These are phyloP conservation scores for Caerostris darwini DNA, from an alignment of 1,140 invertebrate species.

Conservation along the genomic window DNA sequence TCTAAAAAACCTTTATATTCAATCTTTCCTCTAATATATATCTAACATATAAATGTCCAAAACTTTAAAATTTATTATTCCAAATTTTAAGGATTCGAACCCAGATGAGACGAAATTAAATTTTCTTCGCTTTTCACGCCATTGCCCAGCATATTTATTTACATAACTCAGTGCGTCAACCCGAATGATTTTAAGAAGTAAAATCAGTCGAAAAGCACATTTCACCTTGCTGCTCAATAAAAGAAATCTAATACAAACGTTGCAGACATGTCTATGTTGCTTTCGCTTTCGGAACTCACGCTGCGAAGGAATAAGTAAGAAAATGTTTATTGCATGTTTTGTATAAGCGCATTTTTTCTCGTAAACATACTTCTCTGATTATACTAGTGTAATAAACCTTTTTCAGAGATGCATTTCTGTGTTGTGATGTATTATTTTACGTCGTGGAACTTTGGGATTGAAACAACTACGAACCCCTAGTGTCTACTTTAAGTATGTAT, in stretches of 20 bases:
- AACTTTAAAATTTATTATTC: background rate
- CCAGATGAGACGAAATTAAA: background rate
- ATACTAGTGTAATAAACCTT: background rate
- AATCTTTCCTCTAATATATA: too few relatives aligned
- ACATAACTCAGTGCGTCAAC: background rate
- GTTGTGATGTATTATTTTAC: background rate
- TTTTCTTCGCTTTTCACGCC: background rate
- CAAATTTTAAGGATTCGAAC: background rate
- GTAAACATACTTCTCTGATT: background rate
- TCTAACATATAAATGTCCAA: too few relatives aligned
- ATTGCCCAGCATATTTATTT: background rate
- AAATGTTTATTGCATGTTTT: background rate
- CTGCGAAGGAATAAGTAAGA: background rate
- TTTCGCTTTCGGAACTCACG: background rate
- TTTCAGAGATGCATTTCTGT: background rate
- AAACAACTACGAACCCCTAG: too few relatives aligned
- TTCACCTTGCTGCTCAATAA: background rate
- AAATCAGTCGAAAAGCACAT: background rate
- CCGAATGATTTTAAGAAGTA: background rate
- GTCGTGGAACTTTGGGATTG: too few relatives aligned
- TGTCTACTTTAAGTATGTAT: too few relatives aligned
- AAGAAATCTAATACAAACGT: constrained; percentile 2
- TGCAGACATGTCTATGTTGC: background rate
- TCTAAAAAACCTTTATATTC: too few relatives aligned
- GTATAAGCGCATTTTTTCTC: background rate